Evolutionary conservation across 2,797 vertebrate genomes (phyloP).

Genomic region (Trichosurus vulpecula): DNA sequence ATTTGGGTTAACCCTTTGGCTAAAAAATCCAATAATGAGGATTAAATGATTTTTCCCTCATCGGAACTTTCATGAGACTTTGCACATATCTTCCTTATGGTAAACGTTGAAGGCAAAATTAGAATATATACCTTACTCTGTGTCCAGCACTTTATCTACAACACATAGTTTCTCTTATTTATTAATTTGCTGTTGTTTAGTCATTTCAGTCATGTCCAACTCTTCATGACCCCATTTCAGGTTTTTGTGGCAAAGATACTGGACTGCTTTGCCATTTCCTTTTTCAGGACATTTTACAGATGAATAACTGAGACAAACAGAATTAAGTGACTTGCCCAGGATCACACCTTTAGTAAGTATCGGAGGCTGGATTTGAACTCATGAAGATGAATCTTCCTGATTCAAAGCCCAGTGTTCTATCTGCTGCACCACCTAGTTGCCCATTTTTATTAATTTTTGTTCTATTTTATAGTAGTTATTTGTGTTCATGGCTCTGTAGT

Average conservation of each 20-base stretch:
- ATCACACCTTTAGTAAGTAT: not conserved
- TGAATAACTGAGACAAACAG: not conserved
- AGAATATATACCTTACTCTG: not conserved
- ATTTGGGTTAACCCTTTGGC: slow-evolving; percentile 4
- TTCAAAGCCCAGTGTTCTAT: not conserved
- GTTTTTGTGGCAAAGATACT: not conserved
- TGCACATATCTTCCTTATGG: not conserved
- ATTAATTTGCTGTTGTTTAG: not conserved
- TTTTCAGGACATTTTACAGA: not conserved
- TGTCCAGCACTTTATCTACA: not conserved
- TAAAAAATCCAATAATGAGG: not conserved
- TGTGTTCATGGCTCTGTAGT: not conserved
- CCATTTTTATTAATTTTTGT: not conserved
- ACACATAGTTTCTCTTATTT: not conserved
- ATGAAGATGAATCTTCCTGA: not conserved
- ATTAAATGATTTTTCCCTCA: not conserved
- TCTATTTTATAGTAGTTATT: not conserved
- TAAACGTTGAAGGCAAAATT: not conserved
- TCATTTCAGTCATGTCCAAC: not conserved
- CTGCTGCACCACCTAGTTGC: not conserved
- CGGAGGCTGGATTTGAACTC: not conserved
- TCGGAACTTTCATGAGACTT: not conserved
- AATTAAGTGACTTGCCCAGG: not conserved
- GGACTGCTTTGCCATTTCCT: not conserved
- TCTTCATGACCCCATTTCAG: not conserved